phyloP scores from a whole-genome alignment of 2,888 invertebrate species.

The Lysandra bellargus region DNA sequence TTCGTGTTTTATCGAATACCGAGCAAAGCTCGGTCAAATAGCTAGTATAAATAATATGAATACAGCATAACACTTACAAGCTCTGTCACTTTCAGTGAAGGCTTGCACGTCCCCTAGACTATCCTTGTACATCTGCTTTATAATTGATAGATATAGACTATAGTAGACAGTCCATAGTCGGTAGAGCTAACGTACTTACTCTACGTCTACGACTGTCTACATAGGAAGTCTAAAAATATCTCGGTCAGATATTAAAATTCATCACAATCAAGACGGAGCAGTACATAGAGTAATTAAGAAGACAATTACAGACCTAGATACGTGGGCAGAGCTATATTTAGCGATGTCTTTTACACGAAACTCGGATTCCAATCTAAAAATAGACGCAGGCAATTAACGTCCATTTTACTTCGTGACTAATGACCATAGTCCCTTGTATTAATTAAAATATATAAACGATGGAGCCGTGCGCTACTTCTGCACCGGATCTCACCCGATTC shows the following conservation, averaged over 20 bases:
- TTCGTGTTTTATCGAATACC: no score
- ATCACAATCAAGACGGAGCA: constrained; percentile 11
- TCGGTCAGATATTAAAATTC: not conserved
- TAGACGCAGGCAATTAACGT: constrained; percentile 28
- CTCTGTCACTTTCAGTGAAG: no score
- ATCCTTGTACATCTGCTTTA: no score
- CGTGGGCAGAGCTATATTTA: constrained; percentile 55
- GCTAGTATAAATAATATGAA: no score
- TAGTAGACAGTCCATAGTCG: no score
- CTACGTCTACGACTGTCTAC: not conserved
- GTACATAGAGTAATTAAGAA: constrained; percentile 40
- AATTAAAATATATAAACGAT: not conserved
- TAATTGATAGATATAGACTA: no score
- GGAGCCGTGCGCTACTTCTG: not conserved
- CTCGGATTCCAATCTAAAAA: constrained; percentile 34
- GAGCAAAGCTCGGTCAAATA: no score
- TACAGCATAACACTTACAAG: no score
- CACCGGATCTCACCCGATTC: constrained; percentile 25
- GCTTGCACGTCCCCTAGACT: no score
- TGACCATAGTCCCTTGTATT: constrained; percentile 12
- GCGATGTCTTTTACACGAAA: constrained; percentile 41
- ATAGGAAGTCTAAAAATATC: not conserved
- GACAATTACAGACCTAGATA: constrained; percentile 49
- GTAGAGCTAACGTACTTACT: no score
- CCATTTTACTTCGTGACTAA: constrained; percentile 14